Evolutionary conservation across 2,113 vertebrate species (phyloP), one percentile per base, ranked within the genome.

Genomic region (Trochalopteron elliotii): DNA sequence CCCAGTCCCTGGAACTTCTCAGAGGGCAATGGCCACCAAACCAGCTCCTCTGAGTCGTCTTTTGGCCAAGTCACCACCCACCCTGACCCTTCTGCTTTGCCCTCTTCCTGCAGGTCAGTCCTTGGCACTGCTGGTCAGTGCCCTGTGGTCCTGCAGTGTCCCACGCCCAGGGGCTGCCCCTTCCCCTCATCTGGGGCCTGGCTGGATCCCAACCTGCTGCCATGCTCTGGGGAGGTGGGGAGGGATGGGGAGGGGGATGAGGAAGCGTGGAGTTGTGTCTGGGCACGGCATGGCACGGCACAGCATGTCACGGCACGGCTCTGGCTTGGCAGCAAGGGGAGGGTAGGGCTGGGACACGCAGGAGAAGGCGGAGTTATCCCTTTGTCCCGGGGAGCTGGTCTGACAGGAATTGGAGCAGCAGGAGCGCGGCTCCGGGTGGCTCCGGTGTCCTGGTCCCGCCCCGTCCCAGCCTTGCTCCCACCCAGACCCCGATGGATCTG

Each of bases 311-410:
- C 23, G 0, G 53, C 49, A 27, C 4, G 11, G 65, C 78, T 1
- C 35, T 1, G 4, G 22, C 44, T 8, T 1, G 1, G 70, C 35
- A 23, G 53, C 57, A 1, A 31, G 52, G 44, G 49, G 39, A 86
- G 77, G 22, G 5, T 33, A 55, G 87, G 95, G 95, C 95, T 63
- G 96, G 92, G 83, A 78, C 53, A 4, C 2, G 7, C 55, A 11
- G 76, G 89, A 2, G 27, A 21, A 92, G 96, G 90, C 93, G 96
- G 96, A 96, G 96, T 83, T 82, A 52, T 53, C 82, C 59, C 64
- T 84, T 77, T 61, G 82, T 70, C 64, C 75, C 2, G n/a, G 44
- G 57, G 88, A 96, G 97, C 98, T 94, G 96, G 98, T 97, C 96
- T 0, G 75, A 96, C 97, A 31, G 96, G 97, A 97, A 96, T 0